phyloP scores from a whole-genome alignment of 1,140 invertebrate genomes.

The Saccostrea cuccullata region DNA sequence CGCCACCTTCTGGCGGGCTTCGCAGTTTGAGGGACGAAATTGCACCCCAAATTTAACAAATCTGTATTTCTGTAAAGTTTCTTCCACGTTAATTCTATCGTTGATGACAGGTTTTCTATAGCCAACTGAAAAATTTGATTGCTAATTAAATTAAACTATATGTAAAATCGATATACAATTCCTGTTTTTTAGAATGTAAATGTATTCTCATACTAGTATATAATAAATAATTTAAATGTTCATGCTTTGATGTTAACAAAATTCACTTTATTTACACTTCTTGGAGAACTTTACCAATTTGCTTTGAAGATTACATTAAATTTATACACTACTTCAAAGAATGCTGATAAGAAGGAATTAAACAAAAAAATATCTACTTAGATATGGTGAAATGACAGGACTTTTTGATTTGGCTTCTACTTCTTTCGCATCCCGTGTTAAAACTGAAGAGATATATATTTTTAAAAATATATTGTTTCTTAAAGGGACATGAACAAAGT shows the following conservation, averaged over 20 bases:
- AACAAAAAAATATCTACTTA: not conserved
- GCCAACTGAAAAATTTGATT: not conserved
- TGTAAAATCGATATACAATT: too few species aligned
- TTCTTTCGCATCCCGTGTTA: not conserved
- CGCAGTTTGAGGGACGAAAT: conserved; percentile 63
- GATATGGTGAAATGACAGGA: not conserved
- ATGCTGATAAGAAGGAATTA: too few species aligned
- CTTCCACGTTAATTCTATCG: not conserved
- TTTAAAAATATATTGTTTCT: too few species aligned
- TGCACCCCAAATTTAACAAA: conserved; percentile 57
- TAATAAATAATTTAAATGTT: too few species aligned
- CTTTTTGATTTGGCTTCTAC: not conserved
- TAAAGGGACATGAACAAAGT: not conserved
- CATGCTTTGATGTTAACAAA: too few species aligned
- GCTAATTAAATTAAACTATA: too few species aligned
- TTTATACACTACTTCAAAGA: too few species aligned
- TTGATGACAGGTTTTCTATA: not conserved
- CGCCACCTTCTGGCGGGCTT: conserved; percentile 64
- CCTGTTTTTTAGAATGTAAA: too few species aligned
- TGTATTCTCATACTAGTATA: too few species aligned
- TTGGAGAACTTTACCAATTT: too few species aligned
- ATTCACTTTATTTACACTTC: too few species aligned
- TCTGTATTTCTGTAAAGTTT: conserved; percentile 23
- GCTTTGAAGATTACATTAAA: too few species aligned
- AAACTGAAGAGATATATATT: not conserved